Evolutionary conservation across 2,113 vertebrate species (phyloP).

Genomic region (Phaethon lepturus): DNA sequence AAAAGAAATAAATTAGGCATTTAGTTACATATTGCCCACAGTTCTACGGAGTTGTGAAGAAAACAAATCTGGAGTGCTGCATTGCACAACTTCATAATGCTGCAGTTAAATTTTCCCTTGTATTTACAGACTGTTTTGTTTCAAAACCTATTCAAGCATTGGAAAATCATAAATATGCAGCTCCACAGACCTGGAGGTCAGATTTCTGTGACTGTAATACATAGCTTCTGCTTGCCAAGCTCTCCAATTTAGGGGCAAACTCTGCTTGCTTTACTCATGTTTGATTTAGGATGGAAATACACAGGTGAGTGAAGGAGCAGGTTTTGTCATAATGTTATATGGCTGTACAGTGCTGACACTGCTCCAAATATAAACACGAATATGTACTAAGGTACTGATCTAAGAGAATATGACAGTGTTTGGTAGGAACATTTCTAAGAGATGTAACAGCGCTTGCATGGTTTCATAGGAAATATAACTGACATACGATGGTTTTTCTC

Average conservation of each 20-base stretch:
- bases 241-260: background rate
- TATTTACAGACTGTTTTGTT: slow-evolving; percentile 22
- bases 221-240: background rate
- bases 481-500: background rate
- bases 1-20: slow-evolving; percentile 19
- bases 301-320: background rate
- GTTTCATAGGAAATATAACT: background rate
- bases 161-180: slow-evolving; percentile 39
- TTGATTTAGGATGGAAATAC: background rate
- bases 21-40: background rate
- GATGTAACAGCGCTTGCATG: rapidly evolving
- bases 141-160: slow-evolving; percentile 9
- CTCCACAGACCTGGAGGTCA: background rate
- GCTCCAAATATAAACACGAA: background rate
- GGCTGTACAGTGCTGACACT: background rate
- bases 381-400: background rate
- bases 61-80: slow-evolving; percentile 42
- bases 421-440: background rate
- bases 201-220: background rate
- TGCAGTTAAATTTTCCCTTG: background rate
- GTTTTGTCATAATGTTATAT: background rate
- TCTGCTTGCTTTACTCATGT: background rate
- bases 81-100: background rate
- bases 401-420: background rate
- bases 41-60: slow-evolving; percentile 9